Evolutionary conservation across 2,888 invertebrate species (phyloP).

Genomic region (Linnaemya vulpina): DNA sequence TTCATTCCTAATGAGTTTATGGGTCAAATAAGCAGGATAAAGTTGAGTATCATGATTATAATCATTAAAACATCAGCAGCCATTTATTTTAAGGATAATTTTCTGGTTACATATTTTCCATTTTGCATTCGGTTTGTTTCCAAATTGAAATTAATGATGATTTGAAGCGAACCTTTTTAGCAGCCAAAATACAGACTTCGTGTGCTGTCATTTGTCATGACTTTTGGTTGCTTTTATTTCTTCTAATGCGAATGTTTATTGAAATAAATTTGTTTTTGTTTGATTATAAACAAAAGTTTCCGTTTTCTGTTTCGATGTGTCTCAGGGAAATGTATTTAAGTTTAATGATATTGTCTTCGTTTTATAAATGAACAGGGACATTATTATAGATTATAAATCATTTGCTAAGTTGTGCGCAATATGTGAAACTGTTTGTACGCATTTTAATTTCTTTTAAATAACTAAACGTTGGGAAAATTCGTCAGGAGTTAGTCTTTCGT

Average conservation of each 20-base stretch:
- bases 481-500: neutral
- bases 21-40: constrained; percentile 57
- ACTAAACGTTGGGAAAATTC: neutral
- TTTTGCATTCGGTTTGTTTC: constrained; percentile 61
- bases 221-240: constrained; percentile 17
- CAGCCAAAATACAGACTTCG: constrained; percentile 30
- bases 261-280: constrained; percentile 34
- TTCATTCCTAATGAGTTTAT: constrained; percentile 64
- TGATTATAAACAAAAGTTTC: constrained; percentile 10
- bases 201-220: constrained; percentile 63
- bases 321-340: constrained; percentile 1
- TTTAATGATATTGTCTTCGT: constrained; percentile 19
- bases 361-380: neutral
- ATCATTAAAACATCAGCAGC: constrained; percentile 62
- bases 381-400: neutral
- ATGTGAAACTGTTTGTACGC: neutral
- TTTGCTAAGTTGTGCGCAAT: neutral
- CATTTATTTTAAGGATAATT: constrained; percentile 24
- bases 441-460: neutral
- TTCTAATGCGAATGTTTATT: constrained; percentile 23
- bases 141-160: constrained; percentile 72
- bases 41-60: constrained; percentile 45
- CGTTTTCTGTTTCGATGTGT: neutral
- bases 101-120: neutral
- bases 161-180: constrained; percentile 65